Evolutionary conservation across 2,888 invertebrate genomes (phyloP), one percentile per base, ranked within the genome.

Genomic region (Trisateles emortualis): DNA sequence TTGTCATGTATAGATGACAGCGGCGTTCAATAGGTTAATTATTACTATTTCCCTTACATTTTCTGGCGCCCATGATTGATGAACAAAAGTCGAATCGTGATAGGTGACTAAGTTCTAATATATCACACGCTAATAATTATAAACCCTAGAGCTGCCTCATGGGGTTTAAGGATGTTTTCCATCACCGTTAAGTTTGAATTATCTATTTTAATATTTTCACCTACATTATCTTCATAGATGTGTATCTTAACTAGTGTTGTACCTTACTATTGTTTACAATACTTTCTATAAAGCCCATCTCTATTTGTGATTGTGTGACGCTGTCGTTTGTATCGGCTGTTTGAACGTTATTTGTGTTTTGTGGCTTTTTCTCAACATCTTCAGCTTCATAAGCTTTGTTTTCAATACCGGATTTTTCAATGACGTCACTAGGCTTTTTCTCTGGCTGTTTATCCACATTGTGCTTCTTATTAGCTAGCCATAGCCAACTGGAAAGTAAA

Each of bases 381-480:
- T 93, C 86, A 61, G 76, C 82, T 68, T 93, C 87, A 44, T 91
- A 92, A 0, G 92, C 92, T 72, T 88, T 88, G 55, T 93, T 92
- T 50, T 89, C 89, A 10, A 88, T 68, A 3, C 93, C 93, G 9
- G 52, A 59, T 68, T 84, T 86, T 14, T 82, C 83, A 2, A 53
- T 14, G 48, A 69, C 66, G 14, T 74, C 76, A 22, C 71, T 68
- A 44, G 72, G 78, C 39, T 66, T 68, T 72, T 81, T 47, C 2
- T 43, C 35, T 49, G 26, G 26, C 1, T 55, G 35, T 30, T 64
- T 61, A 16, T 71, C 59, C 2, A 67, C 36, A 76, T 64, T 54
- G 48, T 95, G 94, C 72, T 94, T 94, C 72, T 94, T 94, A 72
- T 95, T 95, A 44, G 95, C 95, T 63, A 94, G 85, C 81, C 96